Evolutionary conservation across 2,888 invertebrate species (phyloP).

Genomic region (Eilema caniola): DNA sequence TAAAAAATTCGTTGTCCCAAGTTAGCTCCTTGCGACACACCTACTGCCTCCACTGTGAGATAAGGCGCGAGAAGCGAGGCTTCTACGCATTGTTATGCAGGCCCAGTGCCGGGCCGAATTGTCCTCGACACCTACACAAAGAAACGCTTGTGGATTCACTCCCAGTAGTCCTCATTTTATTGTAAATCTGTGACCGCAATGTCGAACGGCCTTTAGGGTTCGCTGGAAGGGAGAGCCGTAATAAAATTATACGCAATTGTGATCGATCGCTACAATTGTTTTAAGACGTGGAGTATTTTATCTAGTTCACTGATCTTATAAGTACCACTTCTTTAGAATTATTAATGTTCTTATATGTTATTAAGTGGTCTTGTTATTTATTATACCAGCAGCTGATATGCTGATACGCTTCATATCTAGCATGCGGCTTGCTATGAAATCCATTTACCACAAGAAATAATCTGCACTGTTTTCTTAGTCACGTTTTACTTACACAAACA

Average conservation of each 20-base stretch:
- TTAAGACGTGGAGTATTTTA: conserved; percentile 31
- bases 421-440: background rate
- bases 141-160: conserved; percentile 70
- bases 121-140: conserved; percentile 66
- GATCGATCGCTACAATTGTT: conserved; percentile 54
- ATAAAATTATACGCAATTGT: conserved; percentile 59
- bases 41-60: conserved; percentile 49
- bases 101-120: conserved; percentile 55
- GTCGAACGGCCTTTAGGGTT: conserved; percentile 57
- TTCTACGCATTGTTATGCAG: conserved; percentile 67
- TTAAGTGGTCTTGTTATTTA: too few relatives aligned
- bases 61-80: conserved; percentile 54
- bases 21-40: conserved; percentile 49
- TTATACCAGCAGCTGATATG: background rate
- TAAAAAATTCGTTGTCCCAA: conserved; percentile 41
- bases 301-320: conserved; percentile 4
- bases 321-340: background rate
- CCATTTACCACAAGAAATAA: background rate
- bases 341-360: too few relatives aligned
- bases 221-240: conserved; percentile 48
- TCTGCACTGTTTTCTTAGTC: background rate
- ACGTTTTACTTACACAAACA: background rate
- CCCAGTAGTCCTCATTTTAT: conserved; percentile 69
- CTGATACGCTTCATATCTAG: background rate
- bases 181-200: conserved; percentile 74